Evolutionary conservation across 2,888 invertebrate species (phyloP).

Genomic region (Lutraria lutraria): DNA sequence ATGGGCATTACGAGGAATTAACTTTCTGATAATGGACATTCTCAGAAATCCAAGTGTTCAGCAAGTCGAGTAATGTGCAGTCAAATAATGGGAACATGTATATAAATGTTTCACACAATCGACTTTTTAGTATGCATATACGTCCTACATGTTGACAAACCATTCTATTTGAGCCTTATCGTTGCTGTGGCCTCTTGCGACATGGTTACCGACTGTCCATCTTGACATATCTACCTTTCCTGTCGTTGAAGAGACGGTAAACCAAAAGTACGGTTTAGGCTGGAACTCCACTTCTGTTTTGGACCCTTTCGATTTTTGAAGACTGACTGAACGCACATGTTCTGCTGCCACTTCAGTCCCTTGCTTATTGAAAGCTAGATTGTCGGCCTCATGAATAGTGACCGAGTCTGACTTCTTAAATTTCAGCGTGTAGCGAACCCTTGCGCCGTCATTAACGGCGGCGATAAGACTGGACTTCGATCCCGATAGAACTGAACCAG

Average conservation of each 20-base stretch:
- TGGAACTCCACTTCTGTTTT: constrained; percentile 30
- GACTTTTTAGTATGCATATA: neutral
- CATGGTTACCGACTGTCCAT: constrained; percentile 50
- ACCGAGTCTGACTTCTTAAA: neutral
- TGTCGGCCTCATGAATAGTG: neutral
- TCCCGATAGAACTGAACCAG: constrained; percentile 30
- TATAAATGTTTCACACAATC: neutral
- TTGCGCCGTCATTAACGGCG: constrained; percentile 38
- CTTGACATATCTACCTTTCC: constrained; percentile 39
- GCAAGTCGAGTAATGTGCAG: too few species aligned
- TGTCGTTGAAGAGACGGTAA: constrained; percentile 36
- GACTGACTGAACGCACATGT: constrained; percentile 11
- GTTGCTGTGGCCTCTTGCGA: constrained; percentile 21
- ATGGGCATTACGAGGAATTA: too few species aligned
- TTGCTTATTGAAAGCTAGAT: neutral
- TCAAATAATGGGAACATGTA: too few species aligned
- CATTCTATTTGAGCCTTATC: neutral
- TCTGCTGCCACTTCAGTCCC: neutral
- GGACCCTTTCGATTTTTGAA: neutral
- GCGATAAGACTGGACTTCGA: constrained; percentile 31
- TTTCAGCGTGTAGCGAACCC: constrained; percentile 30
- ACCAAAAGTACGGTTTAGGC: constrained; percentile 43
- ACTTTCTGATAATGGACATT: too few species aligned
- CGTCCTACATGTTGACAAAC: neutral
- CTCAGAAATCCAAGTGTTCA: too few species aligned